Base-by-base conservation (phyloP, 2,797 vertebrate genomes). In the Buphagus erythrorhynchus region DNA sequence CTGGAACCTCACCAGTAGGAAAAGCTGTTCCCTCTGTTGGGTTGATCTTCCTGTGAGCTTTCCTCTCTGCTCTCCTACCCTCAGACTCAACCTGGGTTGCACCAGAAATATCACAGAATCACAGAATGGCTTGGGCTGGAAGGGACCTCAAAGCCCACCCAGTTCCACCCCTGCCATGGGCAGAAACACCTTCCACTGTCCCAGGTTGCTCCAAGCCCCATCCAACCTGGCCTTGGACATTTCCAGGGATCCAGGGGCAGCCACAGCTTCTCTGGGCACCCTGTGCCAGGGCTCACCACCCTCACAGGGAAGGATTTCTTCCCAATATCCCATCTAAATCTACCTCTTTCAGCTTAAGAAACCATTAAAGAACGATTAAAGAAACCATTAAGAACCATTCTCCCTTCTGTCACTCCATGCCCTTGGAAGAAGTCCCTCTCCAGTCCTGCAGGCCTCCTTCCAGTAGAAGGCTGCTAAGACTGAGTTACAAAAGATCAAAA, bases 121-220 rank as follows among this genome's bases (percentile, higher is more conserved):
- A 38, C 48, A 40, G 63, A 29, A 46, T 15, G 15, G 4, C 4
- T 49, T 62, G 48, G 25, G 35, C 2, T 62, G 48, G 48, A 20
- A 55, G 29, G 55, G 48, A 69, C 1, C 25, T 40, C 8, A 35
- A 31, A 40, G 31, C 5, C 5, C 29, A 35, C 2, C 31, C 21
- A 54, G 33, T 6, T 2, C 25, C 46, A 52, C 9, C 31, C 26
- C 22, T 69, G 14, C 22, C 58, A 31, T 0, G 2, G 2, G 6
- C 48, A 77, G 55, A 57, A 48, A 69, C 42, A 77, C 4, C 5
- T 57, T 6, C 17, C 26, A 24, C 15, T 31, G 0, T 0, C 31
- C 42, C 49, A 71, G 42, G 21, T 0, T 2, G 26, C 1, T 71
- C 35, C 73, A 62, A 42, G 38, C 8, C 18, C 24, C 0, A 0